These are phyloP conservation scores for Melieria picta DNA, from an alignment of 2,888 invertebrate species.

Conservation along the genomic window DNA sequence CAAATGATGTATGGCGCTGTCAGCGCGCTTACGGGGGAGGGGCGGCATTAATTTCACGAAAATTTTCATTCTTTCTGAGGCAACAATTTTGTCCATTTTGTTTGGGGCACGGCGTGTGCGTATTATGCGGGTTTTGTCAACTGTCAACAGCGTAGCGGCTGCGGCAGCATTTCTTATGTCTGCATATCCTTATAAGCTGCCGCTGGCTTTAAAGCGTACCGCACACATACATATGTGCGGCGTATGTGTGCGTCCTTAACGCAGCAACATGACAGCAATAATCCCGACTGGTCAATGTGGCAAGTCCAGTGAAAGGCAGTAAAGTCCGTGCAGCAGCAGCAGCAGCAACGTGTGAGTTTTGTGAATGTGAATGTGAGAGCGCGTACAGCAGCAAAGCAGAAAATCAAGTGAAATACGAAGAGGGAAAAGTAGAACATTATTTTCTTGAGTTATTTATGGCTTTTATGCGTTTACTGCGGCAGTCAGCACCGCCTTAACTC, in stretches of 20 bases:
- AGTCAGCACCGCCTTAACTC: slow-evolving; percentile 1
- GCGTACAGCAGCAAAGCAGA: neutral
- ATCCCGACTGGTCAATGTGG: slow-evolving; percentile 32
- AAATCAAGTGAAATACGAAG: neutral
- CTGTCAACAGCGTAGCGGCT: slow-evolving; percentile 13
- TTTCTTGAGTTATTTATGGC: slow-evolving; percentile 43
- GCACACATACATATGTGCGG: neutral
- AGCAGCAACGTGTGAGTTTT: neutral
- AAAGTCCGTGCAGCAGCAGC: slow-evolving; percentile 24
- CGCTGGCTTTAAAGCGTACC: slow-evolving; percentile 8
- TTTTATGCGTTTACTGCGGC: slow-evolving; percentile 17
- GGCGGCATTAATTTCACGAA: neutral
- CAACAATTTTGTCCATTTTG: neutral
- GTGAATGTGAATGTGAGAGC: neutral
- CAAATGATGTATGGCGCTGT: no score
- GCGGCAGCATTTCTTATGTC: slow-evolving; percentile 5
- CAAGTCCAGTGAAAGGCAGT: slow-evolving; percentile 21
- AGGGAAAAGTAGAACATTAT: slow-evolving; percentile 1
- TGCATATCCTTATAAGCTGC: slow-evolving; percentile 13
- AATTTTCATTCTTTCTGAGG: neutral
- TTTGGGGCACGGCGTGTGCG: neutral
- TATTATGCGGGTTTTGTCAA: slow-evolving; percentile 1
- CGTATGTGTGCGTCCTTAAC: neutral
- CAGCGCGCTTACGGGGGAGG: no score
- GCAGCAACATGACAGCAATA: slow-evolving; percentile 29